phyloP scores from a whole-genome alignment of 2,888 invertebrate species.

The Chesias legatella region DNA sequence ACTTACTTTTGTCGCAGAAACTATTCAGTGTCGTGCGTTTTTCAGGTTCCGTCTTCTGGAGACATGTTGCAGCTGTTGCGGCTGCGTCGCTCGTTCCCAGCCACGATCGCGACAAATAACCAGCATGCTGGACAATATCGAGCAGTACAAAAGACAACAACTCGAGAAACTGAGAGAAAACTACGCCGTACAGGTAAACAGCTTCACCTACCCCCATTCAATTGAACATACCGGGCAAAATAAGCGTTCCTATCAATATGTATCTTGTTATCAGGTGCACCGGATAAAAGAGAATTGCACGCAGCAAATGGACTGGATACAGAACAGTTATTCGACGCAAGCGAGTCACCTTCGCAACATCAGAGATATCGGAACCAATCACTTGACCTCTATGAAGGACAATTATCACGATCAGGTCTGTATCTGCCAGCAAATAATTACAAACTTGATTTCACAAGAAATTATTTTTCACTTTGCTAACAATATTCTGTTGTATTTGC shows the following conservation, averaged over 20 bases:
- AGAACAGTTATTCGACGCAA: conserved; percentile 94
- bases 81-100: conserved; percentile 84
- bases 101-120: conserved; percentile 91
- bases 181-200: conserved; percentile 90
- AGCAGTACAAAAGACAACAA: conserved; percentile 93
- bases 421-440: neutral
- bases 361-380: conserved; percentile 94
- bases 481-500: conserved; percentile 30
- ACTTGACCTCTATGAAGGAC: conserved; percentile 91
- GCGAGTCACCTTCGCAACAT: conserved; percentile 92
- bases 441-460: conserved; percentile 46
- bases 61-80: conserved; percentile 90
- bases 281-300: conserved; percentile 96
- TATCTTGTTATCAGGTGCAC: conserved; percentile 82
- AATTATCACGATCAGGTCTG: conserved; percentile 94
- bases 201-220: conserved; percentile 82
- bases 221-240: conserved; percentile 63
- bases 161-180: conserved; percentile 93
- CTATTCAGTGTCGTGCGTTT: conserved; percentile 30
- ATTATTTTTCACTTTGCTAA: conserved; percentile 9
- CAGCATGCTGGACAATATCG: conserved; percentile 93
- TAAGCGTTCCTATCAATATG: neutral
- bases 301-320: conserved; percentile 96
- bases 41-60: conserved; percentile 86
- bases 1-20: conserved; percentile 1